These are phyloP conservation scores for Nasonia vitripennis DNA, from an alignment of 1,140 invertebrate genomes.

Conservation along the genomic window DNA sequence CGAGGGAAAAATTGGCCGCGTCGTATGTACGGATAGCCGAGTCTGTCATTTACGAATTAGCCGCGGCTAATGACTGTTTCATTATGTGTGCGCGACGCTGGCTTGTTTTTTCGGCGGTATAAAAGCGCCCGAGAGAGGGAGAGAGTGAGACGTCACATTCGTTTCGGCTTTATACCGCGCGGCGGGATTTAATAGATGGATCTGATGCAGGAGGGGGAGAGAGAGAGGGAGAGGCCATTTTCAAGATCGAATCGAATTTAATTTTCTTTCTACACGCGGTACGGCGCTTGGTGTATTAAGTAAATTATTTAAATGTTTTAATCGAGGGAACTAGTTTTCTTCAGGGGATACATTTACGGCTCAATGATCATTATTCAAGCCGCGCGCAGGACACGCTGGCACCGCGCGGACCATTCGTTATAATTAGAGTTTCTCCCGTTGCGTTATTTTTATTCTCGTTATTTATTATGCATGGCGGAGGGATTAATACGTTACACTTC, in stretches of 20 bases:
- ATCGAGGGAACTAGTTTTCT: slow-evolving; percentile 27
- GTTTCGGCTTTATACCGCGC: neutral
- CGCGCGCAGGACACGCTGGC: no score
- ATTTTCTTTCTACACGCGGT: neutral
- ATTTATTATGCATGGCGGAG: neutral
- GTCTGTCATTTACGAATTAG: neutral
- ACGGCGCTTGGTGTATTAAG: slow-evolving; percentile 4
- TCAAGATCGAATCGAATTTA: slow-evolving; percentile 28
- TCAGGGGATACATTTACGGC: neutral
- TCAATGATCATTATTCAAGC: slow-evolving; percentile 7
- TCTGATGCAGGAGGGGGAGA: no score
- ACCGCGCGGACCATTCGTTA: neutral
- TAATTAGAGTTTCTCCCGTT: neutral
- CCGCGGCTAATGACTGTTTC: neutral
- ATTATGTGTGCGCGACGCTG: neutral
- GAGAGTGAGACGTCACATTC: slow-evolving; percentile 26
- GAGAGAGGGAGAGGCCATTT: neutral
- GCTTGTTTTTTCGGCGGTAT: neutral
- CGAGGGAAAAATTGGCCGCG: neutral
- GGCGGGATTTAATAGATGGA: no score
- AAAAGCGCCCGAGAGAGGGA: neutral
- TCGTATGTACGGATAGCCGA: neutral
- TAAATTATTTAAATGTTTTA: slow-evolving; percentile 42
- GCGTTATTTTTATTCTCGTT: neutral
- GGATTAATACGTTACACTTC: neutral